Base-by-base conservation (phyloP, 1,140 invertebrate species). In the Melitaea cinxia region DNA sequence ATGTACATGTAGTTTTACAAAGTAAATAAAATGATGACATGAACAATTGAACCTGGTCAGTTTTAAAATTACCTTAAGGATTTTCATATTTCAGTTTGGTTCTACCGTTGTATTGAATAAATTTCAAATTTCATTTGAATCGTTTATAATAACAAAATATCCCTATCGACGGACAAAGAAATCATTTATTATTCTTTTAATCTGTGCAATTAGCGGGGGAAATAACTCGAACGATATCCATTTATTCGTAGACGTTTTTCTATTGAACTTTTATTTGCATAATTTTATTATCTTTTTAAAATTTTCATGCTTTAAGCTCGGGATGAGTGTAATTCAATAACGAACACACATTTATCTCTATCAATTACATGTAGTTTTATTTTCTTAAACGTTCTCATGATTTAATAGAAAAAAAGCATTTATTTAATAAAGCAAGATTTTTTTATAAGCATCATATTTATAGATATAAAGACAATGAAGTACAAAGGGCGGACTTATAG, bases 151-250 rank as follows among this genome's bases (percentile, higher is more conserved):
- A 28, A 52, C 5, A 52, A 30, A 17, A 14, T 3, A 42, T 17
- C 4, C 14, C 37, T 42, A 17, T 42, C 17, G 37, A 42, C 14
- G 15, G 37, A 17, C 35, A 56, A 56, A 37, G 54, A 42, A 56
- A 14, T 24, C 4, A 39, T 59, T 55, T 49, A 47, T 57, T 62
- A 50, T 59, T 54, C 33, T 54, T 54, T 56, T 47, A 53, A 47
- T 61, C 28, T 37, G 14, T 49, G 19, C 61, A 64, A 64, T 64
- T 64, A 47, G 10, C 7, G 26, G 14, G 28, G 50, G 53, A 28
- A 33, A 47, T 49, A 50, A n/a, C 45, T 59, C 42, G 33, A 50
- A 59, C 28, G 45, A 42, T 58, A 47, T 59, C 50, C 24, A 59
- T 35, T 59, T 59, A 59, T 28, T 59, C 26, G 14, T 9, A 59